Base-by-base conservation (phyloP, 2,113 vertebrate genomes). In the Scomber scombrus region DNA sequence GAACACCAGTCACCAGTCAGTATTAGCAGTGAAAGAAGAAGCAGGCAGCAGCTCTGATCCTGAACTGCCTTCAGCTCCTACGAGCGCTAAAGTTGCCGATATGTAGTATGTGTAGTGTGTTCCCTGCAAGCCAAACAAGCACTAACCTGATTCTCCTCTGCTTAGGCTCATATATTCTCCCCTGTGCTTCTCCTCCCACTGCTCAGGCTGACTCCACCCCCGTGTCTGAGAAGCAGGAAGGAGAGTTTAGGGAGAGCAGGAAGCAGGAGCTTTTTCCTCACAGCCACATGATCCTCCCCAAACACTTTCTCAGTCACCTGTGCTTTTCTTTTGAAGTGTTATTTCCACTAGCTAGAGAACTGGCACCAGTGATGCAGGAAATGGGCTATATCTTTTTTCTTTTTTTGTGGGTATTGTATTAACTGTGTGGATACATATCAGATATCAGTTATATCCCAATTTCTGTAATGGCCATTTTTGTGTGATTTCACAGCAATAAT, bases 121-220 rank as follows among this genome's bases (percentile, higher is more conserved):
- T 66, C 34, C 43, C 60, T 15, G 73, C 0, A 8, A 75, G 63
- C 18, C 73, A 82, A 86, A 71, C 60, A 75, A 84, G 65, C 62
- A 86, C 70, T 51, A 83, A 90, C 76, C 86, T 87, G 82, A 82
- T 65, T 26, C 23, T 26, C 10, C 29, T 62, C 67, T 67, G 49
- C 73, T 79, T 19, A 19, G 55, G 13, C 71, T 82, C n/a, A 72
- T 69, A 77, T 45, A 21, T 57, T 68, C 49, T 21, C 71, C 68
- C 34, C 9, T 40, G 7, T 70, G 50, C 26, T 2, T 23, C 78
- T 78, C 78, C 87, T 71, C 84, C 81, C 21, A 61, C 82, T 62
- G 55, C 84, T 45, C 58, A 64, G 71, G 46, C 56, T 70, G 58
- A 65, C 86, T 80, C 89, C 89, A 3, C 89, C 85, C 83, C 58